Evolutionary conservation across 2,113 vertebrate species (phyloP).

Genomic region (Ctenodactylus gundi): DNA sequence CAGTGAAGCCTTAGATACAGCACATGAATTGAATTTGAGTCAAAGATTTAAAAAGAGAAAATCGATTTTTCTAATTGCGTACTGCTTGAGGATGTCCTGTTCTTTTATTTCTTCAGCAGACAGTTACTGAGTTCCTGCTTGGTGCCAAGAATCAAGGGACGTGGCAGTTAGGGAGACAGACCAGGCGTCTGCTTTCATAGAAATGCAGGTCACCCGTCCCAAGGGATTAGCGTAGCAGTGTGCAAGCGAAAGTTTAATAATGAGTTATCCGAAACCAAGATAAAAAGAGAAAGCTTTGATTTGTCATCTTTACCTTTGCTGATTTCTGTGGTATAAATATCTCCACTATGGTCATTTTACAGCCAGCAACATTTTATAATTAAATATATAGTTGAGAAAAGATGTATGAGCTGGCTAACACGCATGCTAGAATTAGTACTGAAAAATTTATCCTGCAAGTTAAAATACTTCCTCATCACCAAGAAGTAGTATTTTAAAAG

Average conservation of each 20-base stretch:
- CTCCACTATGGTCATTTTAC: not conserved
- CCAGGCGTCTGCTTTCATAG: not conserved
- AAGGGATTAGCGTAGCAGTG: not conserved
- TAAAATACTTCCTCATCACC: not conserved
- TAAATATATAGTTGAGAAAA: not conserved
- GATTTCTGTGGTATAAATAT: not conserved
- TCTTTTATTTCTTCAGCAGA: not conserved
- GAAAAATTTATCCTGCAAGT: fast-evolving
- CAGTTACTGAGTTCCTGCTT: not conserved
- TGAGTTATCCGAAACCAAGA: not conserved
- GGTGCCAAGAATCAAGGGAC: not conserved
- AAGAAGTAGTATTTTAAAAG: not conserved
- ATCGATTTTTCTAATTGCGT: not conserved
- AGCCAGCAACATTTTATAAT: not conserved
- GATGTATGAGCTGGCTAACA: not conserved
- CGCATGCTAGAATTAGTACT: not conserved
- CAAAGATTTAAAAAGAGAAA: not conserved
- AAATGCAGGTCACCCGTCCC: not conserved
- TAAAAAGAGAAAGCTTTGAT: not conserved
- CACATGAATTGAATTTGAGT: constrained; percentile 1
- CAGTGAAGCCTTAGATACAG: not conserved
- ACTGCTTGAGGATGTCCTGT: not conserved
- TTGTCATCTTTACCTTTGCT: not conserved
- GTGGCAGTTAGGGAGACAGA: not conserved
- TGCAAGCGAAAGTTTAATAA: not conserved